Evolutionary conservation across 2,888 invertebrate species (phyloP).

Genomic region (Miltochrista miniata): DNA sequence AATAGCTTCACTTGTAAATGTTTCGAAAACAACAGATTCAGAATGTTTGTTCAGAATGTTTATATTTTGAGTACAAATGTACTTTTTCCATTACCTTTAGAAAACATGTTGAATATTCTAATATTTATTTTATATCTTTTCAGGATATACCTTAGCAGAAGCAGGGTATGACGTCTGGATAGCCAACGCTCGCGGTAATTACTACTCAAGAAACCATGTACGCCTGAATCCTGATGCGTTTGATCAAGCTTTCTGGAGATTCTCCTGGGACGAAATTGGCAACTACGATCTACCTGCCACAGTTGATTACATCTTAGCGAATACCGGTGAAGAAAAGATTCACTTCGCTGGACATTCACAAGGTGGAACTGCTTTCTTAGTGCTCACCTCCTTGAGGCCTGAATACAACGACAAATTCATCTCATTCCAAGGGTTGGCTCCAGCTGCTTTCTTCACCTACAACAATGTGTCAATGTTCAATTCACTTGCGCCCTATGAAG

Average conservation of each 20-base stretch:
- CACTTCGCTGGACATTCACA: slow-evolving; percentile 71
- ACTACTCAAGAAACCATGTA: slow-evolving; percentile 74
- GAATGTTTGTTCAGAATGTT: too few species aligned
- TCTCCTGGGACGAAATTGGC: slow-evolving; percentile 67
- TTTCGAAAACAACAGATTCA: too few species aligned
- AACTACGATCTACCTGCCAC: slow-evolving; percentile 54
- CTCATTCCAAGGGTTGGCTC: slow-evolving; percentile 68
- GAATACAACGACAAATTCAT: slow-evolving; percentile 61
- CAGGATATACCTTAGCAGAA: slow-evolving; percentile 80
- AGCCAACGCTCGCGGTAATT: slow-evolving; percentile 90
- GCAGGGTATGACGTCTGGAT: slow-evolving; percentile 91
- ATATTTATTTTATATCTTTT: not conserved
- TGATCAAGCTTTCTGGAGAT: slow-evolving; percentile 54
- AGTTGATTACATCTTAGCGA: slow-evolving; percentile 47
- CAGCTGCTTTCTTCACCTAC: slow-evolving; percentile 56
- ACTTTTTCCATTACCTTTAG: too few species aligned
- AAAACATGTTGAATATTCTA: not conserved
- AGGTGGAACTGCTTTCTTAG: slow-evolving; percentile 63
- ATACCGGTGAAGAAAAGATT: slow-evolving; percentile 47
- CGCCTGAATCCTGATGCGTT: slow-evolving; percentile 44
- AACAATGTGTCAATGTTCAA: slow-evolving; percentile 41
- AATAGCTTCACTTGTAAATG: too few species aligned
- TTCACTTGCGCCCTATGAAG: slow-evolving; percentile 42
- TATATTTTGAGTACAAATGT: not conserved
- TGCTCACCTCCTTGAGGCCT: slow-evolving; percentile 60